Percentiles rank a stretch among this genome's conserved stretches.
Evolutionary conservation across 2,113 vertebrate species (phyloP).

Genomic region (Delphinus delphis): DNA sequence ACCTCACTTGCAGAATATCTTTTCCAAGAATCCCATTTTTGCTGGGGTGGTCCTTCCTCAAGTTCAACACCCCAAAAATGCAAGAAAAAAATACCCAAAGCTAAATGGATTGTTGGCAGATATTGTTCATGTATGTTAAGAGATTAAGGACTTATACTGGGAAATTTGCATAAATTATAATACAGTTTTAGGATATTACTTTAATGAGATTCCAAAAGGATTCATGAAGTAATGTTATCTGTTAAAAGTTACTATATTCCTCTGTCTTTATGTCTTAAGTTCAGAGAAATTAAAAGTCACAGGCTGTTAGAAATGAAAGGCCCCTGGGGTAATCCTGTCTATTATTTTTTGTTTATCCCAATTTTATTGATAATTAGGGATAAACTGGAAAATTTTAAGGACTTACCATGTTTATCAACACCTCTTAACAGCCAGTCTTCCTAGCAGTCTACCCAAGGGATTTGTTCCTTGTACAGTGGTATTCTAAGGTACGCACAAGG

Average conservation of each 20-base stretch:
- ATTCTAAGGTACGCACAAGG: neutral
- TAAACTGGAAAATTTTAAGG: conserved; percentile 15
- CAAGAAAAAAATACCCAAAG: conserved; percentile 78
- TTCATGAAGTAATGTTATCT: conserved; percentile 26
- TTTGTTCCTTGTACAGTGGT: neutral
- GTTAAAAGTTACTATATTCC: neutral
- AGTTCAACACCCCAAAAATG: conserved; percentile 75
- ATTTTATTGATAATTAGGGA: conserved; percentile 16
- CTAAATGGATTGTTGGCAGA: conserved; percentile 79
- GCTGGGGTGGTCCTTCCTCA: conserved; percentile 74
- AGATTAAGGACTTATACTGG: conserved; percentile 52
- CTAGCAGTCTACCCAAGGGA: neutral
- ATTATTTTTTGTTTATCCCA: conserved; percentile 31
- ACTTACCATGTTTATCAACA: neutral
- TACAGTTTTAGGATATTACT: conserved; percentile 32
- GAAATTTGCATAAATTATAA: conserved; percentile 34
- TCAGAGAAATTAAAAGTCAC: conserved; percentile 48
- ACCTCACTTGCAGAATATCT: conserved; percentile 77
- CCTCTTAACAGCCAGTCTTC: neutral
- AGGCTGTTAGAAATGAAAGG: neutral
- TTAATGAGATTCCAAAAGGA: conserved; percentile 37
- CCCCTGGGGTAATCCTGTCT: neutral
- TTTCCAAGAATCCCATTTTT: conserved; percentile 75
- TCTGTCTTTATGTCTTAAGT: conserved; percentile 3
- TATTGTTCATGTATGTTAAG: conserved; percentile 82